These are phyloP conservation scores for Sebastes vulpes DNA, from an alignment of 2,797 vertebrate genomes.

Conservation along the genomic window DNA sequence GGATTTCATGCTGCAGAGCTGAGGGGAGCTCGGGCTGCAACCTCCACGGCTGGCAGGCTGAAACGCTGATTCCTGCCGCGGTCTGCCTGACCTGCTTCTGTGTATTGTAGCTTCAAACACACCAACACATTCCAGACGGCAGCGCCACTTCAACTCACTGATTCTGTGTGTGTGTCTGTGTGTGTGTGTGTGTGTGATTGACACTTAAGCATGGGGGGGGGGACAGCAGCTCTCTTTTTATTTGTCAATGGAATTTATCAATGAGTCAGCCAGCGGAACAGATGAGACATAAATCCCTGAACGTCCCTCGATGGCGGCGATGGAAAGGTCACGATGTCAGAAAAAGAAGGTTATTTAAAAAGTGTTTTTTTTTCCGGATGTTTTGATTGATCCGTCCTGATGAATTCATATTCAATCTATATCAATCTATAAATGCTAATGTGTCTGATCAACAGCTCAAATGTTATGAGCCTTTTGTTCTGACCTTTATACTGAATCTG, in stretches of 20 bases:
- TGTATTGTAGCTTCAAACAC: conserved; percentile 52
- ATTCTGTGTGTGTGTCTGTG: background rate
- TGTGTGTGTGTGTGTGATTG: background rate
- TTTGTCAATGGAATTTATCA: conserved; percentile 47
- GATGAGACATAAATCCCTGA: conserved; percentile 17
- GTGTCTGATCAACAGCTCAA: conserved; percentile 16
- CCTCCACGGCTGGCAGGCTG: conserved; percentile 58
- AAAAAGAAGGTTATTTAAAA: conserved; percentile 18
- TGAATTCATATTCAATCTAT: conserved; percentile 25
- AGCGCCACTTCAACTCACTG: background rate
- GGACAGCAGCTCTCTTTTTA: conserved; percentile 20
- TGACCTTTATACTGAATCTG: conserved; percentile 15
- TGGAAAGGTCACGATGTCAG: conserved; percentile 33
- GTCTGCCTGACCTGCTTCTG: conserved; percentile 50
- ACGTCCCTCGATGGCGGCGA: background rate
- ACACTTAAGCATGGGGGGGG: conserved; percentile 32
- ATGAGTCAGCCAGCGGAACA: conserved; percentile 35
- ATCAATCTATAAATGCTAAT: conserved; percentile 24
- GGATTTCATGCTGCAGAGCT: conserved; percentile 74
- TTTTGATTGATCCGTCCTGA: conserved; percentile 1
- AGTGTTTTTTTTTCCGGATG: background rate
- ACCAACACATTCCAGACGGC: background rate
- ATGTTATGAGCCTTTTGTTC: background rate
- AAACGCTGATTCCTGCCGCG: conserved; percentile 46
- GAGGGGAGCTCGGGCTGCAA: conserved; percentile 45